These are phyloP conservation scores for Candoia aspera DNA, from an alignment of 2,113 vertebrate genomes.

Conservation along the genomic window DNA sequence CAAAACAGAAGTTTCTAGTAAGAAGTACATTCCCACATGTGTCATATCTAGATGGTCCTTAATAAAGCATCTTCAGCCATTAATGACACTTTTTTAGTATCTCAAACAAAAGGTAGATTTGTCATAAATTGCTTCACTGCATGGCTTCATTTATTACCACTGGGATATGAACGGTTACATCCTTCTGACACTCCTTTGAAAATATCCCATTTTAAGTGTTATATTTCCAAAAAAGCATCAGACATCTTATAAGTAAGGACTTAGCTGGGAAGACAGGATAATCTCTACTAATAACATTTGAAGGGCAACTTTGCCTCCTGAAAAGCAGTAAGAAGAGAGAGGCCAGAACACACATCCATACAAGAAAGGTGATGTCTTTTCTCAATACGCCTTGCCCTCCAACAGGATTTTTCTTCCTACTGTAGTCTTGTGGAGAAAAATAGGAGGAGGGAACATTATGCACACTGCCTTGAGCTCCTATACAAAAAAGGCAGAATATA, in stretches of 20 bases:
- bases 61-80: constrained; percentile 46
- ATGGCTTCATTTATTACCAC: constrained; percentile 42
- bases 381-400: background rate
- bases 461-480: background rate
- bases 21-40: constrained; percentile 32
- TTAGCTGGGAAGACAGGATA: constrained; percentile 30
- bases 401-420: background rate
- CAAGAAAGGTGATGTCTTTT: background rate
- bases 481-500: background rate
- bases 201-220: constrained; percentile 27
- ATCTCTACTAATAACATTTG: constrained; percentile 23
- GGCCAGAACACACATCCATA: background rate
- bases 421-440: background rate
- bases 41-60: constrained; percentile 52
- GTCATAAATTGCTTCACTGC: constrained; percentile 49
- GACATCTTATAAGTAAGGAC: constrained; percentile 31
- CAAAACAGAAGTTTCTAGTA: constrained; percentile 27
- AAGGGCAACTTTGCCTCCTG: constrained; percentile 18
- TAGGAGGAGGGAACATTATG: background rate
- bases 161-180: constrained; percentile 45
- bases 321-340: constrained; percentile 32
- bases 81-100: constrained; percentile 31
- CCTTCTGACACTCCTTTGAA: constrained; percentile 30
- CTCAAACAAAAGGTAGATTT: constrained; percentile 29
- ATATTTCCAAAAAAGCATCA: constrained; percentile 28